These are phyloP conservation scores for Coracias cyanogaster DNA, from an alignment of 2,797 vertebrate species.

Conservation along the genomic window DNA sequence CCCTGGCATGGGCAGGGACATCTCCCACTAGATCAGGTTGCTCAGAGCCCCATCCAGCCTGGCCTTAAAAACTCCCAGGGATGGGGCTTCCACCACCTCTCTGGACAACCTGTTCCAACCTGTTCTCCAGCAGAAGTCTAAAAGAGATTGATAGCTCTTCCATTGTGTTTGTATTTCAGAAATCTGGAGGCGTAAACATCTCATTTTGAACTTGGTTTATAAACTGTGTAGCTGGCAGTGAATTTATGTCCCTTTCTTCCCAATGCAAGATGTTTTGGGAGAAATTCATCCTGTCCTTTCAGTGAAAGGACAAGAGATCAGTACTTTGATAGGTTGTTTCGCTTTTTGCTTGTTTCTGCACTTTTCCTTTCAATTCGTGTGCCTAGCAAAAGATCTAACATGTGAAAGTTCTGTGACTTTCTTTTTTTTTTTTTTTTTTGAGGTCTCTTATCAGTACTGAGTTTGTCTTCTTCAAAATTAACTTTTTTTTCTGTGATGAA, in stretches of 20 bases:
- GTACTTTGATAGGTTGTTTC: not conserved
- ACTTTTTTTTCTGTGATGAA: not conserved
- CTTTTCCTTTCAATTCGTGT: not conserved
- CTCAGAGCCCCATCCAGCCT: too few relatives aligned
- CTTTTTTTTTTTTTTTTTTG: not conserved
- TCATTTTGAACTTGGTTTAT: constrained; percentile 25
- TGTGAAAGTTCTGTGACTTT: not conserved
- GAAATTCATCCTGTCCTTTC: not conserved
- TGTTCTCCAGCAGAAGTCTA: not conserved
- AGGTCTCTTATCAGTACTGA: not conserved
- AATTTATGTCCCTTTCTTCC: not conserved
- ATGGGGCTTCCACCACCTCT: too few relatives aligned
- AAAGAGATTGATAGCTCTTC: not conserved
- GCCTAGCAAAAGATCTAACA: not conserved
- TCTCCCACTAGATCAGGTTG: too few relatives aligned
- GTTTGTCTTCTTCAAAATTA: not conserved
- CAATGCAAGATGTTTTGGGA: not conserved
- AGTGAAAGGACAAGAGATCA: not conserved
- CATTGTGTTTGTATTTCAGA: not conserved
- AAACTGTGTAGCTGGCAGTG: not conserved
- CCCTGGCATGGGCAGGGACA: too few relatives aligned
- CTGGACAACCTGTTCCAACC: too few relatives aligned
- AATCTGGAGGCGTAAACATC: not conserved
- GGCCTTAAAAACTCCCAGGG: too few relatives aligned
- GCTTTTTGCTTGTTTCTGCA: not conserved